Evolutionary conservation across 1,140 invertebrate genomes (phyloP).

Genomic region (Parapsyche elsis): DNA sequence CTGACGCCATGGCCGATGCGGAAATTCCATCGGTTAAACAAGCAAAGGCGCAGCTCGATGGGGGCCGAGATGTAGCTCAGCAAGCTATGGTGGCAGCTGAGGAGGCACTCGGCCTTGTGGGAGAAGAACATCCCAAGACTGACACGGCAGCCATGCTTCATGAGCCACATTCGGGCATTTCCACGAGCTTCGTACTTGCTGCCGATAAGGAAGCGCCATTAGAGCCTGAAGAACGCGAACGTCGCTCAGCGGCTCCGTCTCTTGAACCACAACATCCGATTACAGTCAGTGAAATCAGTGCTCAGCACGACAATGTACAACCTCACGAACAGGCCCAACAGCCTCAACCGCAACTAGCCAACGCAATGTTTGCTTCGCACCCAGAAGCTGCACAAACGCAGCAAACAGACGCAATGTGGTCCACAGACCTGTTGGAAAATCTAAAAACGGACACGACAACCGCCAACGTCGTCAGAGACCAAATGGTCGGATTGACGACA

Average conservation of each 20-base stretch:
- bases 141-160: slow-evolving; percentile 18
- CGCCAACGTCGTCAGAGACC: slow-evolving; percentile 49
- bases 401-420: slow-evolving; percentile 6
- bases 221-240: background rate
- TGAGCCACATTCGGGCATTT: slow-evolving; percentile 6
- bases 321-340: background rate
- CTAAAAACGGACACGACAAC: slow-evolving; percentile 16
- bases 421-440: background rate
- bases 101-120: slow-evolving; percentile 52
- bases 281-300: slow-evolving; percentile 17
- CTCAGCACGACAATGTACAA: slow-evolving; percentile 6
- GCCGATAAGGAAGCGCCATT: slow-evolving; percentile 30
- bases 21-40: slow-evolving; percentile 42
- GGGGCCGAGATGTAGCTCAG: slow-evolving; percentile 58
- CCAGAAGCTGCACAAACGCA: slow-evolving; percentile 16
- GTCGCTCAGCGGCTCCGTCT: slow-evolving; percentile 17
- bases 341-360: background rate
- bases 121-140: slow-evolving; percentile 52
- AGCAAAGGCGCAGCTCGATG: slow-evolving; percentile 56
- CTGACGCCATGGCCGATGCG: slow-evolving; percentile 18
- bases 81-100: slow-evolving; percentile 57
- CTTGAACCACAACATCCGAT: slow-evolving; percentile 43
- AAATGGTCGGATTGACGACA: slow-evolving; percentile 39
- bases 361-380: background rate
- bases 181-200: background rate